Evolutionary conservation across 1,140 invertebrate genomes (phyloP).

Genomic region (Dinoponera quadriceps): DNA sequence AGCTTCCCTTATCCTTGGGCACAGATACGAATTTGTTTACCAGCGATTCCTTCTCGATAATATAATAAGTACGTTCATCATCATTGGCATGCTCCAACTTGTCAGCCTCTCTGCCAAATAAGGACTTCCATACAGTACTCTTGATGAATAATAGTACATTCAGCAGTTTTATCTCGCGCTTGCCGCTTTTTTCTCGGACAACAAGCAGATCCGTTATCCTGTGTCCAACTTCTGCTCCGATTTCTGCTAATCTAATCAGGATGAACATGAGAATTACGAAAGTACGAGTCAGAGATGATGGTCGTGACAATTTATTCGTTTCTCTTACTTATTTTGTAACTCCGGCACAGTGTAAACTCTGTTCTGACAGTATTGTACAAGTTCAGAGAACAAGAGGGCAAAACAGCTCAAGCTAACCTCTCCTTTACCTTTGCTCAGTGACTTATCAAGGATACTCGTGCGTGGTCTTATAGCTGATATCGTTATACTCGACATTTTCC

Average conservation of each 20-base stretch:
- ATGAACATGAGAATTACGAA: slow-evolving; percentile 40
- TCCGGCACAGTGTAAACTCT: slow-evolving; percentile 97
- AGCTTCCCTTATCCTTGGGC: slow-evolving; percentile 98
- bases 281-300: not conserved
- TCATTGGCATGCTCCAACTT: slow-evolving; percentile 99
- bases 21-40: slow-evolving; percentile 99
- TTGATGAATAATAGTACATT: slow-evolving; percentile 98
- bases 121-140: slow-evolving; percentile 98
- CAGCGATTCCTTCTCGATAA: slow-evolving; percentile 99
- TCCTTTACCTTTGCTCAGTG: slow-evolving; percentile 95
- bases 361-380: slow-evolving; percentile 99
- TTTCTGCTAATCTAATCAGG: slow-evolving; percentile 94
- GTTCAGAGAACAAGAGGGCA: slow-evolving; percentile 98
- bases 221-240: slow-evolving; percentile 97
- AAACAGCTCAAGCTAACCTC: slow-evolving; percentile 97
- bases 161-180: slow-evolving; percentile 97
- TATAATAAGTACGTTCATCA: slow-evolving; percentile 98
- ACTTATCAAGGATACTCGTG: slow-evolving; percentile 95
- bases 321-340: slow-evolving; percentile 93
- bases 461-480: slow-evolving; percentile 87
- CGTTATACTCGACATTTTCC: slow-evolving; percentile 82
- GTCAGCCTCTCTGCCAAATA: slow-evolving; percentile 99
- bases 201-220: slow-evolving; percentile 97
- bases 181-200: slow-evolving; percentile 96
- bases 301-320: not conserved